A percentile compares a stretch with the other conserved stretches of the same genome.
Conservation (phyloP, 2,888 invertebrate species). For the Eupithecia exiguata region DNA sequence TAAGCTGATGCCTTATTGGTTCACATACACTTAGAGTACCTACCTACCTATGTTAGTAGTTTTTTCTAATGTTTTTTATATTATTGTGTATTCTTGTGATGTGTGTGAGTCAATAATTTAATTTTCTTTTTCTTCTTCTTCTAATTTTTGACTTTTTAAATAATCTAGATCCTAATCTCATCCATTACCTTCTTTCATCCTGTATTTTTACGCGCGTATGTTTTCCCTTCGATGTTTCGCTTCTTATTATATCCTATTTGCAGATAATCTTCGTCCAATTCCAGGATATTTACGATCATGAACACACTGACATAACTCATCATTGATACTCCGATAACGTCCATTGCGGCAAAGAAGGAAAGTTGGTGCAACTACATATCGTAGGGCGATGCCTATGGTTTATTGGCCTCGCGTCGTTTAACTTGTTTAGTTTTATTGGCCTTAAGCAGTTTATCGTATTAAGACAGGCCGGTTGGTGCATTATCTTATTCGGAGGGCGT, state of each 20-base stretch:
- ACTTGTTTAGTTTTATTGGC: conserved; percentile 80
- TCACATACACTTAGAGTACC: too few relatives aligned
- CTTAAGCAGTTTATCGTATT: conserved; percentile 78
- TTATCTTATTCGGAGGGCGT: conserved; percentile 68
- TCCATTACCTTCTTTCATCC: not conserved
- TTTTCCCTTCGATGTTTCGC: not conserved
- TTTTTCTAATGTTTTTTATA: too few relatives aligned
- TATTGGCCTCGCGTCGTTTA: conserved; percentile 70
- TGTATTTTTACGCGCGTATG: not conserved
- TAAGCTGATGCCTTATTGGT: too few relatives aligned
- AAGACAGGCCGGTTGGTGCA: conserved; percentile 68
- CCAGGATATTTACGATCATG: conserved; percentile 49
- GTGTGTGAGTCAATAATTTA: too few relatives aligned
- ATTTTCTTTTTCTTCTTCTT: not conserved
- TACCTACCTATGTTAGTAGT: too few relatives aligned
- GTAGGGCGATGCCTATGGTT: conserved; percentile 61
- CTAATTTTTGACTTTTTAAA: not conserved
- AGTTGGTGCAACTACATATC: conserved; percentile 58
- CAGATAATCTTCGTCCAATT: conserved; percentile 23
- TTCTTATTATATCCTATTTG: not conserved
- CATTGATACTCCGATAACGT: conserved; percentile 46
- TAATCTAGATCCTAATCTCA: not conserved
- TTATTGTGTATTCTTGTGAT: too few relatives aligned
- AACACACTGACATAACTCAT: conserved; percentile 56
- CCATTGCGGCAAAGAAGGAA: conserved; percentile 44